Base-by-base conservation (phyloP, 1,140 invertebrate genomes). In the Pinna nobilis region DNA sequence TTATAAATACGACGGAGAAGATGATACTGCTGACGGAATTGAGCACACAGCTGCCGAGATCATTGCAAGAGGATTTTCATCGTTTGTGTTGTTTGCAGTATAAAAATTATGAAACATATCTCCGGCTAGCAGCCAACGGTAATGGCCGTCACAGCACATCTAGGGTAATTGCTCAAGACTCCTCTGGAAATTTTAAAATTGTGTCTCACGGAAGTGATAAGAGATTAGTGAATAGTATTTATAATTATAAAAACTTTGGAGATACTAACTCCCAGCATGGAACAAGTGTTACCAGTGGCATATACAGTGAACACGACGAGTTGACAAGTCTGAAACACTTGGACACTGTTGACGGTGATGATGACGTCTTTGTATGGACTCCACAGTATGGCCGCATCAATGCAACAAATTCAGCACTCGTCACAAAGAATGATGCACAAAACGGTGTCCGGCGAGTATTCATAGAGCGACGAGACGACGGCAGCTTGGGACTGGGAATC, bases 401-500 rank as follows among this genome's bases (percentile, higher is more conserved):
- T 30, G 32, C 67, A 33, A 49, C 60, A 37, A 50, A 69, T 33
- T 67, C 71, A n/a, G 28, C 53, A n/a, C 72, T 74, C 55, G n/a
- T 39, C 44, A n/a, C 67, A 33, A 59, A 76, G 50, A 59, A 61
- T 57, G 55, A 47, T 15, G 65, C 47, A 39, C 71, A 49, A 23
- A 50, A 28, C 33, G 65, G 44, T 60, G 74, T 75, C 23, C 74
- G 72, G 37, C 72, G 74, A 50, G 73, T 85, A 4, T 73, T 84
- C 66, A 71, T 85, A 25, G 65, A 77, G 25, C 61, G 84, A 2
- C 74, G 77, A 18, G 78, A 73, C 3, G 80, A 85, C 59, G 81
- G 82, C 3, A 84, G 97, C 30, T 91, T 99, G 35, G 97, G 97
- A 20, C 97, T 99, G 76, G 98, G 96, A 50, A 99, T 99, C 74